Conservation (phyloP, 2,888 invertebrate genomes). For the Scaptomyza polygonia region DNA sequence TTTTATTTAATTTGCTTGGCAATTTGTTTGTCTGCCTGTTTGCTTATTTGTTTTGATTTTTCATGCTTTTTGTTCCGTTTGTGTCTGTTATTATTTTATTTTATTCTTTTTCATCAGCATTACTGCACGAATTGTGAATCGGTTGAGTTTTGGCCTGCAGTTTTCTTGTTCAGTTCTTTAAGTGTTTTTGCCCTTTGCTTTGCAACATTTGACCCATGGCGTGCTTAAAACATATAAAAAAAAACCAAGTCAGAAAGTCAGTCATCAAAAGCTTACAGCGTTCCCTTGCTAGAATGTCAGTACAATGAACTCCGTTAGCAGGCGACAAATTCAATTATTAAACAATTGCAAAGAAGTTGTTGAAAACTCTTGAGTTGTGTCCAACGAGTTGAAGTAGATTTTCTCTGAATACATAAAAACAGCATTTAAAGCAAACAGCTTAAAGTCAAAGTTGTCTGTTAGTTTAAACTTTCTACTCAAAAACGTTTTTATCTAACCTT, state of each 20-base stretch:
- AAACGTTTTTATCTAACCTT: too few species aligned
- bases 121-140: constrained; percentile 12
- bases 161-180: constrained; percentile 9
- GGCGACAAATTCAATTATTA: background rate
- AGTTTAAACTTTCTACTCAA: too few species aligned
- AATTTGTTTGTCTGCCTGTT: constrained; percentile 63
- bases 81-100: constrained; percentile 21
- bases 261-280: background rate
- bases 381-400: background rate
- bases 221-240: constrained; percentile 24
- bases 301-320: background rate
- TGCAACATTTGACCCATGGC: constrained; percentile 51
- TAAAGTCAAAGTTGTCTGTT: too few species aligned
- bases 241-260: constrained; percentile 3
- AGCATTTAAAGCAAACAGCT: too few species aligned
- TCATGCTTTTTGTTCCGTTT: constrained; percentile 43
- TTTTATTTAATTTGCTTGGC: constrained; percentile 71
- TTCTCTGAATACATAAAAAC: too few species aligned
- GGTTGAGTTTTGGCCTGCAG: background rate
- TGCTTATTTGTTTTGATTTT: constrained; percentile 74
- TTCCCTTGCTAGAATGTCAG: background rate
- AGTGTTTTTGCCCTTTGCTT: constrained; percentile 54
- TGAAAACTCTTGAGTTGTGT: background rate
- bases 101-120: constrained; percentile 11
- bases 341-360: background rate